Evolutionary conservation across 2,797 vertebrate genomes (phyloP), one percentile per base, ranked within the genome.

Genomic region (Champsocephalus esox): DNA sequence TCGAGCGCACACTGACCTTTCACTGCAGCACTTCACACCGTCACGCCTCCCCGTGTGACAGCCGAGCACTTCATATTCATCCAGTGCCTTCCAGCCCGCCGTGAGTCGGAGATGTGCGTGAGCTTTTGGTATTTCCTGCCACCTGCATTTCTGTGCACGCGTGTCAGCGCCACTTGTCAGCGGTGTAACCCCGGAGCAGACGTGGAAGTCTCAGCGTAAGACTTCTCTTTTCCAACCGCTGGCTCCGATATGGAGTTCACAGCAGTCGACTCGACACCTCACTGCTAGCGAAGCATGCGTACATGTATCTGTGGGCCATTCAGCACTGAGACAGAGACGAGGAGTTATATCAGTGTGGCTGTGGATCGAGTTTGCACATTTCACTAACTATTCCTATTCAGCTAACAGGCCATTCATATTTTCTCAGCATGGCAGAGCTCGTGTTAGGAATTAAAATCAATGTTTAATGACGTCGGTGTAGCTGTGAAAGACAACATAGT

Each of bases 1-100:
- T 72, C 1, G 0, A 85, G 84, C 84, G 74, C 76, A 60, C 63
- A 41, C 45, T 88, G 83, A 80, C 90, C 78, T 87, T 86, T 79
- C 64, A 80, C 59, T 62, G 72, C 12, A 19, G 70, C 70, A 70
- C 82, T 79, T 80, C 73, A 83, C 79, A 75, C 59, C 72, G 51
- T 73, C 38, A 48, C 32, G 16, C 38, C 61, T 73, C 63, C 16
- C 54, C 62, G 38, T 71, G 79, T 86, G 77, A 88, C 87, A 83
- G 68, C 59, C 49, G 59, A 81, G 72, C 49, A 50, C 62, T 79
- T 62, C 55, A 49, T 57, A 77, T 85, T 81, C 70, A 68, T 57
- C 63, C 72, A 13, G 55, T 43, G 34, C 55, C 59, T 66, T 44
- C 56, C 51, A 74, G 58, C 58, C 44, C 57, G 6, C 52, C 1